phyloP scores from a whole-genome alignment of 2,888 invertebrate genomes.

The Argyresthia albistria region DNA sequence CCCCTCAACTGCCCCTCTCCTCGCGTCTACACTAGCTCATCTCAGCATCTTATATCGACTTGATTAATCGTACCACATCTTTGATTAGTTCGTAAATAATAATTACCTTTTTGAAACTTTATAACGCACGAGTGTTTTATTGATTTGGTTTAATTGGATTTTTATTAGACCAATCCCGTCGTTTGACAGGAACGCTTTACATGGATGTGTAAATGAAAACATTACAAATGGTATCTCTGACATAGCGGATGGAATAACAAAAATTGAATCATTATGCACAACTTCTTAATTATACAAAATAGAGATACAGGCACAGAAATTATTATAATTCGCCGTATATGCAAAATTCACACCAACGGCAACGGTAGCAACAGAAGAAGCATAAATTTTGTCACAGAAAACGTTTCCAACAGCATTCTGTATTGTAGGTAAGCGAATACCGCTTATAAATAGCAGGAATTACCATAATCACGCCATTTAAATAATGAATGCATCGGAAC shows the following conservation, averaged over 20 bases:
- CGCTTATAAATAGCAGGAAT: conserved; percentile 55
- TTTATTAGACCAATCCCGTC: neutral
- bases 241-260: too few species aligned
- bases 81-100: conserved; percentile 32
- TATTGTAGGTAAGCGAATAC: conserved; percentile 58
- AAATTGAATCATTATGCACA: neutral
- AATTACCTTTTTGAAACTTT: conserved; percentile 10
- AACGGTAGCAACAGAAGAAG: conserved; percentile 57
- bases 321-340: conserved; percentile 7
- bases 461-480: conserved; percentile 66
- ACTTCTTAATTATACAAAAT: neutral
- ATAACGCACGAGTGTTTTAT: conserved; percentile 2
- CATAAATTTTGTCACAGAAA: conserved; percentile 59
- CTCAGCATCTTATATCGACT: conserved; percentile 55
- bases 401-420: conserved; percentile 40
- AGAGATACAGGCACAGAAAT: neutral
- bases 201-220: too few species aligned
- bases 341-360: conserved; percentile 53
- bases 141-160: neutral
- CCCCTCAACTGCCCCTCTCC: conserved; percentile 14
- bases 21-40: conserved; percentile 18
- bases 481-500: conserved; percentile 50
- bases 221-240: neutral
- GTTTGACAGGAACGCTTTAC: too few species aligned
- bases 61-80: conserved; percentile 49